Base-by-base conservation (phyloP, 23 tunicate species). In the Halocynthia aurantium region DNA sequence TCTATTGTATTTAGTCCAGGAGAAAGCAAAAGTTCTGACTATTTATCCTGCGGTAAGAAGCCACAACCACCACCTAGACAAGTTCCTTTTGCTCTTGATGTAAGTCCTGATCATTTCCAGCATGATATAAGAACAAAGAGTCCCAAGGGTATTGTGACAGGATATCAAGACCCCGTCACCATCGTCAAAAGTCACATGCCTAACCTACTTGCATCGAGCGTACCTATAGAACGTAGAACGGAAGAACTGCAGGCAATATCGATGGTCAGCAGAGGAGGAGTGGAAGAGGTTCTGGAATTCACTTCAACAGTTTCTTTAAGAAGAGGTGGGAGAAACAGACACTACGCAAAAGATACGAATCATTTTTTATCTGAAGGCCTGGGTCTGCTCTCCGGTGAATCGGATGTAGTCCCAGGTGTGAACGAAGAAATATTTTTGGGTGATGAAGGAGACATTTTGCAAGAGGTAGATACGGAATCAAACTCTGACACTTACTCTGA, bases 311-410 rank as follows among this genome's bases (percentile, higher is more conserved):
- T 40, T 15, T 65, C 70, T 10, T 65, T 65, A 15, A 10, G 22
- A 8, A 49, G 31, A 0, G 10, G 31, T 40, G 63, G 17, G 63
- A 58, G 17, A 58, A 13, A 13, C 17, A 58, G 63, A 58, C 44
- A 31, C 44, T 31, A 31, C 44, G 44, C 44, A 31, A 31, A 31
- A 31, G 31, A 71, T 9, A 71, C 11, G 53, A 72, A 82, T 82
- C 83, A 84, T 89, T 89, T 89, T 89, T 89, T 89, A 89, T 87
- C 53, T 50, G 79, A 69, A 61, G 56, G 96, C 96, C 89, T 79
- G 96, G 80, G 88, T 60, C 88, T 83, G 70, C 70, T 9, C 31
- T 11, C 19, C 1, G 71, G 66, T 56, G 22, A 10, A 8, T n/a
- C 17, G 21, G 71, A 54, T 75, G 79, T 56, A 21, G 64, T 18